Evolutionary conservation across 2,797 vertebrate genomes (phyloP), one percentile per base, ranked within the genome.

Genomic region (Fringilla coelebs): DNA sequence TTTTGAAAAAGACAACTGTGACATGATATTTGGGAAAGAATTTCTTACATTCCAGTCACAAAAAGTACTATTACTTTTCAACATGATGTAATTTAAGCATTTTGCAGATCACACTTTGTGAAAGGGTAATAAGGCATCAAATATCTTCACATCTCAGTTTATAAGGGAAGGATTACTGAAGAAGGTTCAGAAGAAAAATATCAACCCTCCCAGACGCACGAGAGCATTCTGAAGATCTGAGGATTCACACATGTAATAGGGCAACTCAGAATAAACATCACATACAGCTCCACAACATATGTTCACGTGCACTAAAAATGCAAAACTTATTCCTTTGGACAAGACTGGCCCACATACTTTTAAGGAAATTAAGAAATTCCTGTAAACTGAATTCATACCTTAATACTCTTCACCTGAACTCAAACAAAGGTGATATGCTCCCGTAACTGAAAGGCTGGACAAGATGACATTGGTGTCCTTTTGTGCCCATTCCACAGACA

Each of bases 391-490:
- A 81, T 36, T 80, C 5, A 5, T 14, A 81, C 36, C 41, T 41
- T 18, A 72, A 72, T 15, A 31, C 21, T 51, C 52, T 25, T 49
- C 48, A 62, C 17, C 20, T 41, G 32, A 72, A 46, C 13, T 62
- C 52, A 43, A 55, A 66, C 19, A n/a, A 68, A 52, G 1, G 3
- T 22, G 15, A n/a, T 29, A 40, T 1, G 11, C 20, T 63, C 34
- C 41, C 46, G 13, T 17, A 61, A 57, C 51, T n/a, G 54, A 79
- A 19, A 49, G 31, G 40, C 62, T 57, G 32, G 5, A 38, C 16
- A 26, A 57, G 21, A 43, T 0, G 1, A 13, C 1, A 0, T 7
- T 43, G 2, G 1, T 7, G 31, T 26, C 66, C 29, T 29, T 73
- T 32, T 25, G 17, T 66, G 63, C n/a, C 26, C 60, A 25, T 55